Evolutionary conservation across 2,797 vertebrate genomes (phyloP).

Genomic region (Erethizon dorsatum): DNA sequence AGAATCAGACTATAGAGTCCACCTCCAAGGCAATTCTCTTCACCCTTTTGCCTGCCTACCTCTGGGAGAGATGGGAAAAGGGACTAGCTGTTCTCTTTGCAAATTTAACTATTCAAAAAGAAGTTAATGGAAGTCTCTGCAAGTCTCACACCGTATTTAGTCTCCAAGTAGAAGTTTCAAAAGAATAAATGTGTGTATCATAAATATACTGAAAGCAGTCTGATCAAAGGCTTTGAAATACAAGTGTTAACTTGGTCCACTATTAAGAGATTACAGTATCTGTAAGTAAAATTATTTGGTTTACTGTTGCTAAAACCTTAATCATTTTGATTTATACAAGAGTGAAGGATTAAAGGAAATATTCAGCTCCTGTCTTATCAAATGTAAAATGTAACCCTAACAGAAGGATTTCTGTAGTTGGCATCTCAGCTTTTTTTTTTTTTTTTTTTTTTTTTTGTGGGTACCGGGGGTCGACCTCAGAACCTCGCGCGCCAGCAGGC

Average conservation of each 20-base stretch:
- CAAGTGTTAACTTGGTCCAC: not conserved
- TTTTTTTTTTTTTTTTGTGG: no score
- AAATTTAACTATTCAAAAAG: not conserved
- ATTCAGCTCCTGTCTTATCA: conserved; percentile 13
- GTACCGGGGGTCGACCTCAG: no score
- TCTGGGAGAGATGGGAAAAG: not conserved
- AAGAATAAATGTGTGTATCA: not conserved
- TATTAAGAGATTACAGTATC: not conserved
- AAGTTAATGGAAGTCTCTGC: conserved; percentile 1
- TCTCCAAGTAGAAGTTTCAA: conserved; percentile 40
- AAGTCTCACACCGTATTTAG: not conserved
- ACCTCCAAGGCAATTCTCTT: not conserved
- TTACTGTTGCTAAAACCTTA: conserved; percentile 51
- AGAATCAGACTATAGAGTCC: not conserved
- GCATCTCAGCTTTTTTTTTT: not conserved
- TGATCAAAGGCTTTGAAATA: conserved; percentile 37
- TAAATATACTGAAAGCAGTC: not conserved
- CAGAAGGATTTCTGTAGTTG: not conserved
- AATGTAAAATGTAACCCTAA: not conserved
- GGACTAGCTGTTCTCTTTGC: not conserved
- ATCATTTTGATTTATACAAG: not conserved
- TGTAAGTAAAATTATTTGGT: conserved; percentile 27
- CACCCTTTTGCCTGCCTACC: not conserved
- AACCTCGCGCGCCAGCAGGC: no score
- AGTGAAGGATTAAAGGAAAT: not conserved